phyloP scores from a whole-genome alignment of 2,888 invertebrate genomes.

The Drosophila mercatorum region DNA sequence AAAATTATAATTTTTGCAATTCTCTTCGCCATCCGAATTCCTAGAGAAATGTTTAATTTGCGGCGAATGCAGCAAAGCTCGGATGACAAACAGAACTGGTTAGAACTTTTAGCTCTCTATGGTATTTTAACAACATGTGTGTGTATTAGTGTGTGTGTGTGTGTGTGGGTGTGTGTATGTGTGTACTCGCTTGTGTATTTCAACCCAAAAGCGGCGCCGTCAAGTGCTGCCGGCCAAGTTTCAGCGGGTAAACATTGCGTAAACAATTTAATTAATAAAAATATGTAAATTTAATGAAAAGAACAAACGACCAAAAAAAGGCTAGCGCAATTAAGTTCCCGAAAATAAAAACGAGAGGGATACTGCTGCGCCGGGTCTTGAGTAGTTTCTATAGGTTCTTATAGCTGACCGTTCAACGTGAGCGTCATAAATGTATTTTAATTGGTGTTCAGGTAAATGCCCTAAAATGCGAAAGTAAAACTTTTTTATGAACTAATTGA shows the following conservation, averaged over 20 bases:
- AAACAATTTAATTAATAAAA: constrained; percentile 78
- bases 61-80: constrained; percentile 29
- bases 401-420: constrained; percentile 8
- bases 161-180: constrained; percentile 9
- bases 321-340: constrained; percentile 12
- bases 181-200: constrained; percentile 18
- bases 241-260: constrained; percentile 55
- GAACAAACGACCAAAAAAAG: constrained; percentile 34
- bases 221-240: constrained; percentile 24
- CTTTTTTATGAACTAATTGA: constrained; percentile 58
- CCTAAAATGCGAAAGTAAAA: not conserved
- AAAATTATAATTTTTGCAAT: constrained; percentile 43
- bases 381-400: constrained; percentile 25
- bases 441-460: constrained; percentile 51
- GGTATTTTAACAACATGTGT: constrained; percentile 38
- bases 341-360: constrained; percentile 3
- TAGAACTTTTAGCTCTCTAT: constrained; percentile 27
- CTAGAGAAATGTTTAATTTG: constrained; percentile 58
- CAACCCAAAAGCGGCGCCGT: constrained; percentile 21
- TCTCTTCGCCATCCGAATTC: constrained; percentile 19
- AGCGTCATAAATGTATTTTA: constrained; percentile 59
- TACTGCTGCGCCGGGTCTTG: not conserved
- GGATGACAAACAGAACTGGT: constrained; percentile 9
- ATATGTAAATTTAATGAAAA: constrained; percentile 79
- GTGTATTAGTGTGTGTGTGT: constrained; percentile 1